phyloP scores from a whole-genome alignment of 2,888 invertebrate species.

The Drosophila subsilvestris region DNA sequence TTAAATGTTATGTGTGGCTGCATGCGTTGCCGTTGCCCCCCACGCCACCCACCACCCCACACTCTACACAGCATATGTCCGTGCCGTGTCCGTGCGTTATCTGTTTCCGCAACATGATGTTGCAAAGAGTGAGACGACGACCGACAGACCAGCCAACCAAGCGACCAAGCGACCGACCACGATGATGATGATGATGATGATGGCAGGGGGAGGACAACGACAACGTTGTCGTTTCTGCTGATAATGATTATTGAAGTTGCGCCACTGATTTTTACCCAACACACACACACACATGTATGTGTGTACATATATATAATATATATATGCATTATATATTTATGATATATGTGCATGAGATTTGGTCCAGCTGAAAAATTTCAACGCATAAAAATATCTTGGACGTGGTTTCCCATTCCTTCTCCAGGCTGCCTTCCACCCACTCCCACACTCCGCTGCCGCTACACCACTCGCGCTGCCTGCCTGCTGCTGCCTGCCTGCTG shows the following conservation, averaged over 20 bases:
- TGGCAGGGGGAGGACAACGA: constrained; percentile 47
- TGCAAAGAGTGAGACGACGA: constrained; percentile 44
- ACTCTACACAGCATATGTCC: constrained; percentile 56
- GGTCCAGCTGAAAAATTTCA: constrained; percentile 73
- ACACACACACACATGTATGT: constrained; percentile 56
- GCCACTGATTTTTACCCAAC: constrained; percentile 61
- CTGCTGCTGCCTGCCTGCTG: constrained; percentile 31
- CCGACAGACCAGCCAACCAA: not conserved
- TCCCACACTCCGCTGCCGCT: constrained; percentile 10
- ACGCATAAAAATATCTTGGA: constrained; percentile 81
- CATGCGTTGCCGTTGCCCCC: constrained; percentile 46
- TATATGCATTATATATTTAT: constrained; percentile 22
- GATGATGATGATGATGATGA: constrained; percentile 16
- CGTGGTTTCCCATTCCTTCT: constrained; percentile 15
- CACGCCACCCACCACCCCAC: not conserved
- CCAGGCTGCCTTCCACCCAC: not conserved
- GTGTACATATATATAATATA: constrained; percentile 26
- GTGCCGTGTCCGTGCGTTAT: constrained; percentile 81
- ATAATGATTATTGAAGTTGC: constrained; percentile 79
- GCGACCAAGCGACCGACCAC: not conserved
- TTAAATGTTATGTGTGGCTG: constrained; percentile 73
- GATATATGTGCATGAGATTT: constrained; percentile 54
- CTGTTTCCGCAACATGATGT: constrained; percentile 82
- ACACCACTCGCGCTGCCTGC: not conserved
- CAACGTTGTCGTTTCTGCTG: constrained; percentile 59